Percentiles rank a stretch among this genome's conserved stretches.
Evolutionary conservation across 37 sponge, comb jelly and placozoan species (phyloP).

Genomic region (Chondrosia reniformis): DNA sequence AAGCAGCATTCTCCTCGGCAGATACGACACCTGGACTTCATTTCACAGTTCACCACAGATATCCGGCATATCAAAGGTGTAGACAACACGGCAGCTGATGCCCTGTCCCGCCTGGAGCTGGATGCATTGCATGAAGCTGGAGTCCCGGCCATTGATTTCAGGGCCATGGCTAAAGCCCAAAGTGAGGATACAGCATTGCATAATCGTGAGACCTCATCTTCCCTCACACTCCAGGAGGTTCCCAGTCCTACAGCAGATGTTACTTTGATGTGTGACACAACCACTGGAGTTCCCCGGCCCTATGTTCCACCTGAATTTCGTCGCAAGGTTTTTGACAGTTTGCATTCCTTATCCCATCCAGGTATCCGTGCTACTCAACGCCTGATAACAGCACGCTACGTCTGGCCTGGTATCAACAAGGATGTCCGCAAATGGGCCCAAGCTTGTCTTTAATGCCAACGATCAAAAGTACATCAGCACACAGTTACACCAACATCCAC

Average conservation of each 20-base stretch:
- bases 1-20: conserved; percentile 25
- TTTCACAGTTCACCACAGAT: conserved; percentile 34
- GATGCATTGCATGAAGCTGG: not conserved
- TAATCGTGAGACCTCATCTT: not conserved
- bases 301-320: conserved; percentile 22
- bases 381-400: conserved; percentile 30
- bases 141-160: conserved; percentile 28
- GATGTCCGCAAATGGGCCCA: conserved; percentile 36
- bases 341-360: conserved; percentile 42
- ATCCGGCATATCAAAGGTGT: conserved; percentile 22
- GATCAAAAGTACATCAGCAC: conserved; percentile 37
- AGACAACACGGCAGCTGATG: conserved; percentile 34
- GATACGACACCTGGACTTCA: conserved; percentile 27
- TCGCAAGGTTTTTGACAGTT: conserved; percentile 22
- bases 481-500: conserved; percentile 13
- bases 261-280: conserved; percentile 28
- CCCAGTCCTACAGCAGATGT: conserved; percentile 1
- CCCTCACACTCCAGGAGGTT: conserved; percentile 4
- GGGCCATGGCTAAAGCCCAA: conserved; percentile 35
- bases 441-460: conserved; percentile 36
- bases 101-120: conserved; percentile 22
- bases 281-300: conserved; percentile 39
- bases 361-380: conserved; percentile 38
- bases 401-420: conserved; percentile 46
- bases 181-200: not conserved